phyloP scores from a whole-genome alignment of 2,797 vertebrate genomes.

The Cetoscarus ocellatus region DNA sequence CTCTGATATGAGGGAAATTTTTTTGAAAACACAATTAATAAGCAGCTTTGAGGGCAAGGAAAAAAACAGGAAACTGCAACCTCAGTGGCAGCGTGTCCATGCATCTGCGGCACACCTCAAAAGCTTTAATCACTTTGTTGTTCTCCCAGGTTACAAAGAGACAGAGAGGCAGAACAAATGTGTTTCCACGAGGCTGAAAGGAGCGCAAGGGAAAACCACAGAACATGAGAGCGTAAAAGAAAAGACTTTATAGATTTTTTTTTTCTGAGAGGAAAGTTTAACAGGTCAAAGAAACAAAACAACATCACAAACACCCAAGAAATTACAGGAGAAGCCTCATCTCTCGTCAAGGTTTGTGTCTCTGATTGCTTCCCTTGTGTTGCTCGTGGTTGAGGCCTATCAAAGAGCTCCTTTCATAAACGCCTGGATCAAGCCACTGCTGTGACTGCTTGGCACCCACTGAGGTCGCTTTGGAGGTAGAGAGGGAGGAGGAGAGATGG shows the following conservation, averaged over 20 bases:
- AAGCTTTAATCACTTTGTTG: slow-evolving; percentile 76
- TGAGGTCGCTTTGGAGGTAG: slow-evolving; percentile 64
- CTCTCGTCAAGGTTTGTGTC: slow-evolving; percentile 74
- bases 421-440: slow-evolving; percentile 80
- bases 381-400: slow-evolving; percentile 78
- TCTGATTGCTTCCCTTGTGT: slow-evolving; percentile 84
- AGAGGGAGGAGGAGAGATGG: slow-evolving; percentile 9
- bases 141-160: slow-evolving; percentile 78
- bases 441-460: slow-evolving; percentile 80
- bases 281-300: slow-evolving; percentile 78
- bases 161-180: slow-evolving; percentile 62
- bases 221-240: slow-evolving; percentile 48
- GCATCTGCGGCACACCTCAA: slow-evolving; percentile 69
- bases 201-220: slow-evolving; percentile 68
- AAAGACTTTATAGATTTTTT: slow-evolving; percentile 57
- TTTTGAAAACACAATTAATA: slow-evolving; percentile 38
- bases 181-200: slow-evolving; percentile 65
- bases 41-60: slow-evolving; percentile 40
- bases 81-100: slow-evolving; percentile 46
- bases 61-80: slow-evolving; percentile 57
- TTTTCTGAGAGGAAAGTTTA: slow-evolving; percentile 68
- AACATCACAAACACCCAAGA: slow-evolving; percentile 67
- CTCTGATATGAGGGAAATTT: not conserved
- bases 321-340: slow-evolving; percentile 71
- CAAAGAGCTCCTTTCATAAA: slow-evolving; percentile 84